phyloP scores from a whole-genome alignment of 2,797 vertebrate species.

The Tenualosa thibaudeaui region DNA sequence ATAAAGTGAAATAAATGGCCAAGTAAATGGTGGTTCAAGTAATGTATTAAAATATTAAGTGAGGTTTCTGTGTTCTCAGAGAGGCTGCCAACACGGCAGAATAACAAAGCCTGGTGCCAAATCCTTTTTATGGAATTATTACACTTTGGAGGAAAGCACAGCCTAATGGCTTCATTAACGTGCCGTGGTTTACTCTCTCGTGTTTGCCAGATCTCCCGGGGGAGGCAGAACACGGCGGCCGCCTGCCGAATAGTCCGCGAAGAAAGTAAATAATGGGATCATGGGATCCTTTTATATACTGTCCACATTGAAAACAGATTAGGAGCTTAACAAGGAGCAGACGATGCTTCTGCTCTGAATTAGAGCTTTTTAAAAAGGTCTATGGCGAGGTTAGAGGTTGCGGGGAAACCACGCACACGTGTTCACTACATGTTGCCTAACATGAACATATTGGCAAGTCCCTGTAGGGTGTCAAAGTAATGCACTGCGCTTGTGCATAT shows the following conservation, averaged over 20 bases:
- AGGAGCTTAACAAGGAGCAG: conserved; percentile 46
- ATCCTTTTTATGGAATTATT: conserved; percentile 28
- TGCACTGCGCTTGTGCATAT: not conserved
- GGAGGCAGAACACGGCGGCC: conserved; percentile 37
- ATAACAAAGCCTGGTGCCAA: conserved; percentile 1
- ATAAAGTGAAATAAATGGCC: conserved; percentile 21
- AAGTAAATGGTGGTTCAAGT: conserved; percentile 10
- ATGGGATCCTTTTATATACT: conserved; percentile 33
- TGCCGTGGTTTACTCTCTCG: conserved; percentile 24
- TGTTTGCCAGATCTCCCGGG: conserved; percentile 27
- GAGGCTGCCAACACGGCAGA: conserved; percentile 28
- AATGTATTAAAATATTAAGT: conserved; percentile 24
- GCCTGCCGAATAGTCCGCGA: conserved; percentile 42
- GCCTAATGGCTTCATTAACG: conserved; percentile 42
- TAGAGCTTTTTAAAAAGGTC: conserved; percentile 34
- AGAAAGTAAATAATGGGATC: conserved; percentile 24
- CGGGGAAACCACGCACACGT: conserved; percentile 18
- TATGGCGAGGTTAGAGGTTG: conserved; percentile 27
- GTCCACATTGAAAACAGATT: conserved; percentile 47
- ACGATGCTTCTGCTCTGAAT: conserved; percentile 40
- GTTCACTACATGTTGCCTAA: conserved; percentile 22
- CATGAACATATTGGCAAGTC: conserved; percentile 29
- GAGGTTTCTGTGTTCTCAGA: conserved; percentile 23
- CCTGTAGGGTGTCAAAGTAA: conserved; percentile 2
- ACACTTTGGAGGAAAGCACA: conserved; percentile 23